phyloP scores from a whole-genome alignment of 2,888 invertebrate genomes.

The Vanessa cardui region DNA sequence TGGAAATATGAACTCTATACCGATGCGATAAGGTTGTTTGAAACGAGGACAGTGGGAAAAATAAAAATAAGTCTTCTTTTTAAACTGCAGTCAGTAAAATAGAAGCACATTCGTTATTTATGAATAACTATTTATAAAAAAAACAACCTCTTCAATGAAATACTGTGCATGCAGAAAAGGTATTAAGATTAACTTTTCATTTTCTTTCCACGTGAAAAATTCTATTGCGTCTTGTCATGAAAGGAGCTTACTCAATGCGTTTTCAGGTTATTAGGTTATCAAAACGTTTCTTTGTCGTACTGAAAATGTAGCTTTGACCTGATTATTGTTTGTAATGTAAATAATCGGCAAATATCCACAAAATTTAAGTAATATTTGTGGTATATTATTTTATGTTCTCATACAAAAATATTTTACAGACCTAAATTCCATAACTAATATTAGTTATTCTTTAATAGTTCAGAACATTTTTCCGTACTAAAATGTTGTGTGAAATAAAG shows the following conservation, averaged over 20 bases:
- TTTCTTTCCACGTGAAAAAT: slow-evolving; percentile 72
- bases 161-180: slow-evolving; percentile 70
- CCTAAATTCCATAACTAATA: no score
- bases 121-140: slow-evolving; percentile 48
- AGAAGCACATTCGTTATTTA: slow-evolving; percentile 24
- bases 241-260: slow-evolving; percentile 62
- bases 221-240: slow-evolving; percentile 76
- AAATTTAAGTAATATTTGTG: background rate
- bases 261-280: slow-evolving; percentile 76
- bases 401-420: no score
- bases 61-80: background rate
- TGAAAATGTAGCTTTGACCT: slow-evolving; percentile 34
- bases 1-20: no score
- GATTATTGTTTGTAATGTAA: slow-evolving; percentile 37
- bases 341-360: slow-evolving; percentile 31
- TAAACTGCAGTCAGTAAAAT: background rate
- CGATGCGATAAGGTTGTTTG: no score
- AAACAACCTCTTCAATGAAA: slow-evolving; percentile 53
- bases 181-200: slow-evolving; percentile 79
- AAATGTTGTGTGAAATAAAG: no score
- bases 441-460: no score
- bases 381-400: no score
- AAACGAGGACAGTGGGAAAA: no score
- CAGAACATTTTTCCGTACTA: no score
- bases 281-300: slow-evolving; percentile 38